phyloP scores from a whole-genome alignment of 2,113 vertebrate genomes.

The Maccullochella peelii region DNA sequence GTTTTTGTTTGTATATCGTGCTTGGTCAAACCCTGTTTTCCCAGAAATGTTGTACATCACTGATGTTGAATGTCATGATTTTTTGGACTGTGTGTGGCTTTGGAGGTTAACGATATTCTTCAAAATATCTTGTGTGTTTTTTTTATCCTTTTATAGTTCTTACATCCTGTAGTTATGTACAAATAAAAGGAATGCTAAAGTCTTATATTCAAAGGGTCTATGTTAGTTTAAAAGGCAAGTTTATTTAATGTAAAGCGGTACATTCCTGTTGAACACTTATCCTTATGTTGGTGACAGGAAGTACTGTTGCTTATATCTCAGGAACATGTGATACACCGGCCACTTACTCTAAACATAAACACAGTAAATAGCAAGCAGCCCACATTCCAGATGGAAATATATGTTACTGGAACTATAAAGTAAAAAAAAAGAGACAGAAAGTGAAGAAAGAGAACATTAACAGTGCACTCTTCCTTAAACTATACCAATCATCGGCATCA shows the following conservation, averaged over 20 bases:
- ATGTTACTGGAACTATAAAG: slow-evolving; percentile 32
- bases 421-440: slow-evolving; percentile 36
- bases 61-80: slow-evolving; percentile 49
- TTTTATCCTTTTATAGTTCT: slow-evolving; percentile 33
- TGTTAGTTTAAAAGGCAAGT: slow-evolving; percentile 11
- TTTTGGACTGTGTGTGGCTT: slow-evolving; percentile 48
- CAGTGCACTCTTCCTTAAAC: slow-evolving; percentile 53
- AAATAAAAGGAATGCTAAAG: slow-evolving; percentile 11
- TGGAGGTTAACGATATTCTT: slow-evolving; percentile 48
- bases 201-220: neutral
- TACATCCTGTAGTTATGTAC: slow-evolving; percentile 47
- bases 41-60: slow-evolving; percentile 62
- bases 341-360: slow-evolving; percentile 37
- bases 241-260: slow-evolving; percentile 20
- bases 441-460: slow-evolving; percentile 48
- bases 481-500: slow-evolving; percentile 29
- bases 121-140: slow-evolving; percentile 46
- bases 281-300: slow-evolving; percentile 28
- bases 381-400: slow-evolving; percentile 57
- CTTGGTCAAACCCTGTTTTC: slow-evolving; percentile 68
- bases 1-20: slow-evolving; percentile 62
- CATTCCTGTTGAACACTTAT: slow-evolving; percentile 28
- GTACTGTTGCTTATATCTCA: slow-evolving; percentile 14
- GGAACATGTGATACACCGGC: slow-evolving; percentile 24
- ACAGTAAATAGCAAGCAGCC: slow-evolving; percentile 28